Conservation (phyloP, 2,113 vertebrate species). For the Leptosomus discolor region DNA sequence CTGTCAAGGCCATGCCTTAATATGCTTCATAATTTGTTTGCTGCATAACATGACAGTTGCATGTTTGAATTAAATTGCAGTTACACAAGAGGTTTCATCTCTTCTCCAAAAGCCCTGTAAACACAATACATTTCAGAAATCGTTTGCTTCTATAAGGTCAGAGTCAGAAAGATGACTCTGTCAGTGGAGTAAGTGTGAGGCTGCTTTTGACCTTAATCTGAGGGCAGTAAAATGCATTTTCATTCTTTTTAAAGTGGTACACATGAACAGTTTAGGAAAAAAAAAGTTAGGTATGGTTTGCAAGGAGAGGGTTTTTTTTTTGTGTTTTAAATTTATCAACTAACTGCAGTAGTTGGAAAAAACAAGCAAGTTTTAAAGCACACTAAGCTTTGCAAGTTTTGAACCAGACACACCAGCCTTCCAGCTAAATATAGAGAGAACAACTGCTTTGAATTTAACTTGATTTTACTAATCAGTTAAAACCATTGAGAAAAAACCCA, state of each 20-base stretch:
- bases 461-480: background rate
- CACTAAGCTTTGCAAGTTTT: background rate
- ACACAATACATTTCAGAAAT: constrained; percentile 30
- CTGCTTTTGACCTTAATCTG: constrained; percentile 18
- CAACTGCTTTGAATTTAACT: background rate
- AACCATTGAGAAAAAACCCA: background rate
- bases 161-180: constrained; percentile 33
- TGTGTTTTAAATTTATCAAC: background rate
- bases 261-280: background rate
- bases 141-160: background rate
- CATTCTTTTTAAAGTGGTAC: background rate
- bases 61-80: background rate
- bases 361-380: background rate
- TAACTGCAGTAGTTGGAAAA: background rate
- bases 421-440: background rate
- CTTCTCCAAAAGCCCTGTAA: background rate
- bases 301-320: background rate
- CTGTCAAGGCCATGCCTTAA: background rate
- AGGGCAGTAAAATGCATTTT: background rate
- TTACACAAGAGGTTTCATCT: background rate
- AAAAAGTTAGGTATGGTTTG: background rate
- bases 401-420: background rate
- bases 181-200: background rate
- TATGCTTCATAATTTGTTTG: background rate
- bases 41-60: background rate